Evolutionary conservation across 2,113 vertebrate species (phyloP), one percentile per base, ranked within the genome.

Genomic region (Panthera uncia): DNA sequence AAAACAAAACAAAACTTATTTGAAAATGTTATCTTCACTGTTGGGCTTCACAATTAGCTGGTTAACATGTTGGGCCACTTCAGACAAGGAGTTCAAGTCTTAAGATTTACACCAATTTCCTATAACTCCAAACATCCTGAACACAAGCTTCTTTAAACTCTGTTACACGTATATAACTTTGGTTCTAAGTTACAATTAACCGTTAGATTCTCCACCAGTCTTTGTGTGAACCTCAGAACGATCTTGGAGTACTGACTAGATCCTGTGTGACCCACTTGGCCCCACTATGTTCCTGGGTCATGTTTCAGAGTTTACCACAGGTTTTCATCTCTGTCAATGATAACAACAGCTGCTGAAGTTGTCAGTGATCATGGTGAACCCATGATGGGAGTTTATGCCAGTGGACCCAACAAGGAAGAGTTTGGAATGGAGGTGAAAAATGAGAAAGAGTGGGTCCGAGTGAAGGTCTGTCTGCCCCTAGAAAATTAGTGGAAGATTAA

Each of bases 191-290:
- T 57, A 41, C 38, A 84, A n/a, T 25, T 33, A 92, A 41, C 33
- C 15, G 27, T 33, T 80, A 65, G 36, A 11, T 33, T 94, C 50
- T 57, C 23, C 19, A 45, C 36, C 19, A 86, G 23, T 74, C 45
- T 57, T 33, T n/a, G 25, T 12, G 7, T 41, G 57, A 29, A 45
- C 69, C 8, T 68, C 25, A 68, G 16, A 33, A 14, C 3, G 11
- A 89, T 31, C 18, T 19, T 36, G 36, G 33, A 63, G 19, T 21
- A 36, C 4, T 65, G 31, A 13, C 31, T 69, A 23, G 41, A 38
- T n/a, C 38, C 5, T 1, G 3, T 7, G 13, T 76, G 65, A 55
- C 6, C 3, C 7, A 5, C 0, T 0, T 29, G 11, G 11, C 41
- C 48, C 29, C 41, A 25, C 4, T 66, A 11, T n/a, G 21, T 38